A percentile compares a stretch with the other conserved stretches of the same genome.
Conservation (phyloP, 1,140 invertebrate species). For the Drosophila arizonae region DNA sequence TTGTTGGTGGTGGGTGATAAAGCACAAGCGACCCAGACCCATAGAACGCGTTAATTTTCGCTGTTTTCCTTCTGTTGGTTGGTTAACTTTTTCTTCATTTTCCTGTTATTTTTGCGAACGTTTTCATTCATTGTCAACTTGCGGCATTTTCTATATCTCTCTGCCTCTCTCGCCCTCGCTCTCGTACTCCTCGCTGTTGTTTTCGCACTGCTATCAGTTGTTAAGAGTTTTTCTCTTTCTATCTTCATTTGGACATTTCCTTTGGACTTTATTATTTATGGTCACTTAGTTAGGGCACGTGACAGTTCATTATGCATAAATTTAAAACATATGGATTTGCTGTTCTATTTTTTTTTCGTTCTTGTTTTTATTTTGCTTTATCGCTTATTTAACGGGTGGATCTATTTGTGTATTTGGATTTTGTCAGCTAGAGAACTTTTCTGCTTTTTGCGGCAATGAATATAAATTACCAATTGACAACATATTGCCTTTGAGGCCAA, state of each 20-base stretch:
- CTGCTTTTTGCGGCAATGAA: conserved; percentile 46
- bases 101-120: conserved; percentile 10
- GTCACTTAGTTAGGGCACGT: conserved; percentile 46
- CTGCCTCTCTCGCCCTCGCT: too few relatives aligned
- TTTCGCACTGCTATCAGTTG: conserved; percentile 28
- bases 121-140: conserved; percentile 48
- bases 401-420: conserved; percentile 11
- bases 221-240: conserved; percentile 24
- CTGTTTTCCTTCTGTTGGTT: conserved; percentile 18
- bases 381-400: conserved; percentile 32
- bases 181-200: conserved; percentile 7
- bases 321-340: conserved; percentile 54
- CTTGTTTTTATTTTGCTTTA: conserved; percentile 26
- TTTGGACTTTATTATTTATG: conserved; percentile 60
- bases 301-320: conserved; percentile 59
- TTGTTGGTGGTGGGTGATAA: conserved; percentile 36
- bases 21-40: conserved; percentile 34
- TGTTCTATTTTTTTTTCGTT: conserved; percentile 15
- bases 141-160: conserved; percentile 16
- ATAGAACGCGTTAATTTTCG: conserved; percentile 52
- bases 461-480: conserved; percentile 57
- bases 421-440: conserved; percentile 35
- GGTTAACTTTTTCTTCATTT: conserved; percentile 21
- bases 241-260: conserved; percentile 13
- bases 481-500: conserved; percentile 26